Base-by-base conservation (phyloP, 1,140 invertebrate genomes). In the Drosophila repleta region DNA sequence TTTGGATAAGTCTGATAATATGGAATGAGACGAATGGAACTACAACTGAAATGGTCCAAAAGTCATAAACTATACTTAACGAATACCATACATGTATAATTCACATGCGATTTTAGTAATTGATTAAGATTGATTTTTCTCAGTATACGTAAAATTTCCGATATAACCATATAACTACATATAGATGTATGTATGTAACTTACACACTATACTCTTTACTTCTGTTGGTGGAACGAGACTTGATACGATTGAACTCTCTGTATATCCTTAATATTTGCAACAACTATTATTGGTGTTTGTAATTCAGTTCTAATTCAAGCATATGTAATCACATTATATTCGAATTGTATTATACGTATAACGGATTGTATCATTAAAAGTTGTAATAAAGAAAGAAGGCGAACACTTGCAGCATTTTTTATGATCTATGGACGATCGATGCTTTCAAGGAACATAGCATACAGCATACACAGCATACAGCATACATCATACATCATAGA, bases 11-110 rank as follows among this genome's bases (percentile, higher is more conserved):
- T 85, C 81, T 84, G 81, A 84, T 74, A 70, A 32, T 48, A 35
- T 51, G 56, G 37, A 46, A 45, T 17, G 41, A 37, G 53, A 35
- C 4, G 49, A 56, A n/a, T 64, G 48, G 26, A 39, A 81, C 74
- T 81, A 79, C 52, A 83, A 75, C 62, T 79, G 79, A 79, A 83
- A 83, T 80, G 81, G 81, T 85, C 81, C 81, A 85, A 84, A 35
- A 63, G 69, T 71, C 79, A 61, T 74, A 64, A 85, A 85, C 67
- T 76, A 76, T 45, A 48, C 71, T 76, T 53, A 76, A 60, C 65
- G 55, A 71, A 46, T 62, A 48, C 29, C 20, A 65, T 67, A 68
- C 24, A 73, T 73, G 60, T 32, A 39, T 24, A 41, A 13, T 18
- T 5, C 17, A 15, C 15, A 29, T 41, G 20, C 49, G 45, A 39